Evolutionary conservation across 1,140 invertebrate genomes (phyloP).

Genomic region (Drosophila pandora): DNA sequence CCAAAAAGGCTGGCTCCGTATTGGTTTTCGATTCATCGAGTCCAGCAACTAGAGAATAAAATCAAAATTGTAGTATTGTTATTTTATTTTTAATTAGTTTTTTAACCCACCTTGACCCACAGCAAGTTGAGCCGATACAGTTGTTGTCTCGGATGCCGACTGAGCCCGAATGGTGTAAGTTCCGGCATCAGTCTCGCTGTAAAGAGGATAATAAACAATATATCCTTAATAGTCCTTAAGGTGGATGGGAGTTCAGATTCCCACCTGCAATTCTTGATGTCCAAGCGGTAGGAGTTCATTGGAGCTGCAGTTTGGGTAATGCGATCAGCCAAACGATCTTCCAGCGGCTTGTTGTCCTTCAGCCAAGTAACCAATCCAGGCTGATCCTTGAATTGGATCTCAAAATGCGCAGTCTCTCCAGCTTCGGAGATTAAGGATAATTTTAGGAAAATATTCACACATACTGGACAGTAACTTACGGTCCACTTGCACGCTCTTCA

Average conservation of each 20-base stretch:
- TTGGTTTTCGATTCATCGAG: conserved; percentile 88
- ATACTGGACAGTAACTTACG: conserved; percentile 87
- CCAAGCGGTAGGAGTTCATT: conserved; percentile 87
- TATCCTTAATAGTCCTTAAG: not conserved
- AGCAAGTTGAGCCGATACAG: conserved; percentile 92
- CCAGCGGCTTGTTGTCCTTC: conserved; percentile 93
- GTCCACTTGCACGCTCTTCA: conserved; percentile 90
- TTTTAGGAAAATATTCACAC: no score
- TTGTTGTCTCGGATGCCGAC: conserved; percentile 91
- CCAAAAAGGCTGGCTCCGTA: conserved; percentile 91
- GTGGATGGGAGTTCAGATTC: not conserved
- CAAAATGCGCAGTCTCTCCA: conserved; percentile 93
- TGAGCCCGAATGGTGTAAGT: conserved; percentile 96
- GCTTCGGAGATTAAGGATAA: conserved; percentile 84
- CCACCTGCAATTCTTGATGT: conserved; percentile 90
- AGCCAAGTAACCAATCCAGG: conserved; percentile 91
- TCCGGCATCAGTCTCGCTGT: conserved; percentile 91
- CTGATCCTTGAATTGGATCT: conserved; percentile 89
- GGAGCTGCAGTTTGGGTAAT: conserved; percentile 86
- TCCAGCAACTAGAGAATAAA: conserved; percentile 75
- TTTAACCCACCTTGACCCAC: conserved; percentile 89
- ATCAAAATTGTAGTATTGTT: not conserved
- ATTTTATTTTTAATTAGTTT: not conserved
- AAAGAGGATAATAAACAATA: conserved; percentile 9
- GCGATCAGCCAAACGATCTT: conserved; percentile 90